A percentile compares a stretch with the other conserved stretches of the same genome.
These are phyloP conservation scores for Orchesellides sinensis DNA, from an alignment of 2,888 invertebrate genomes.

Conservation along the genomic window DNA sequence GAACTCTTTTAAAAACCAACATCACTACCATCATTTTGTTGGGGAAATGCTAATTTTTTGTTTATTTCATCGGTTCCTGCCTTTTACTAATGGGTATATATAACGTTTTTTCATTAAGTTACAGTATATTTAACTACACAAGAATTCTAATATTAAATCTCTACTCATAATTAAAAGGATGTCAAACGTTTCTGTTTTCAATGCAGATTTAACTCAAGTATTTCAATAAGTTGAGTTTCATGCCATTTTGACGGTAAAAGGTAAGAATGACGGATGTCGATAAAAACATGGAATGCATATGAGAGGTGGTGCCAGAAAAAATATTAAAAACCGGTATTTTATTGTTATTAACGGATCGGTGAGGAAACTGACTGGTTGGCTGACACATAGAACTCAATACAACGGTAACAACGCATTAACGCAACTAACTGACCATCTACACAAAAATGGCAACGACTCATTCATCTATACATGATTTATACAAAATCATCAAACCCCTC, in stretches of 20 bases:
- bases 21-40: constrained; percentile 4
- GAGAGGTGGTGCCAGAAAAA: constrained; percentile 28
- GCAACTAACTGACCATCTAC: constrained; percentile 43
- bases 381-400: constrained; percentile 64
- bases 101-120: no score
- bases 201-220: constrained; percentile 22
- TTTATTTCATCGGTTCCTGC: no score
- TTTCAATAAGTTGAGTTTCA: constrained; percentile 16
- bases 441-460: constrained; percentile 11
- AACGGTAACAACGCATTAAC: constrained; percentile 19
- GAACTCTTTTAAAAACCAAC: background rate
- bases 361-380: constrained; percentile 70
- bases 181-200: constrained; percentile 16
- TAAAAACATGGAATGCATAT: constrained; percentile 23
- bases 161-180: background rate
- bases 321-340: background rate
- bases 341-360: background rate
- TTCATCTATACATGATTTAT: no score
- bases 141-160: background rate
- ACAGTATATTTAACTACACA: background rate
- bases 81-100: no score
- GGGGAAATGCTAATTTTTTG: no score
- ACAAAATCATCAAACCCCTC: no score
- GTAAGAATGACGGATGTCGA: background rate
- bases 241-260: constrained; percentile 55